A percentile compares a stretch with the other conserved stretches of the same genome.
These are phyloP conservation scores for Eupsittula cactorum DNA, from an alignment of 2,113 vertebrate species.

Conservation along the genomic window DNA sequence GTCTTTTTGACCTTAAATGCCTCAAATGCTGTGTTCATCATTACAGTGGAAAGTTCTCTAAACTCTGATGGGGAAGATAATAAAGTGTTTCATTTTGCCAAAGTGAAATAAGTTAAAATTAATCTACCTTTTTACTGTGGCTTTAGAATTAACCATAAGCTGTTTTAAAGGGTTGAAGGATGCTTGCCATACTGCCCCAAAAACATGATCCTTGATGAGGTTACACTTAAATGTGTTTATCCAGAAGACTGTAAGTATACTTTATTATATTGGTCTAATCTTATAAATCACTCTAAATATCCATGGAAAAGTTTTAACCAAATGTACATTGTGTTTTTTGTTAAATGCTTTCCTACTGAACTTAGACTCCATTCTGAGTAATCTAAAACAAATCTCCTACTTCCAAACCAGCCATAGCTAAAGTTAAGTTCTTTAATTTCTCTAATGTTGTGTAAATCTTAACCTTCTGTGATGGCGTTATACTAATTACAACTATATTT, in stretches of 20 bases:
- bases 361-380: neutral
- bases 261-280: neutral
- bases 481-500: neutral
- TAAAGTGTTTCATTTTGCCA: neutral
- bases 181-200: constrained; percentile 94
- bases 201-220: constrained; percentile 93
- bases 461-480: neutral
- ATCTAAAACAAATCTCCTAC: neutral
- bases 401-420: neutral
- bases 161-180: constrained; percentile 88
- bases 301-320: neutral
- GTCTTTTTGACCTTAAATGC: neutral
- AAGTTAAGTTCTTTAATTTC: neutral
- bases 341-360: neutral
- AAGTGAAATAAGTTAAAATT: neutral
- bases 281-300: neutral
- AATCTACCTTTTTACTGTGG: neutral
- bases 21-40: neutral
- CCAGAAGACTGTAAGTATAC: constrained; percentile 91
- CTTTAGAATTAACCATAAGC: neutral
- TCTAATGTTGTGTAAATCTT: neutral
- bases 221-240: constrained; percentile 95
- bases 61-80: neutral
- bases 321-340: neutral
- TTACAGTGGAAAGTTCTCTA: neutral